A percentile compares a stretch with the other conserved stretches of the same genome.
Conservation (phyloP, 1,140 invertebrate species). For the Eriosoma lanigerum region DNA sequence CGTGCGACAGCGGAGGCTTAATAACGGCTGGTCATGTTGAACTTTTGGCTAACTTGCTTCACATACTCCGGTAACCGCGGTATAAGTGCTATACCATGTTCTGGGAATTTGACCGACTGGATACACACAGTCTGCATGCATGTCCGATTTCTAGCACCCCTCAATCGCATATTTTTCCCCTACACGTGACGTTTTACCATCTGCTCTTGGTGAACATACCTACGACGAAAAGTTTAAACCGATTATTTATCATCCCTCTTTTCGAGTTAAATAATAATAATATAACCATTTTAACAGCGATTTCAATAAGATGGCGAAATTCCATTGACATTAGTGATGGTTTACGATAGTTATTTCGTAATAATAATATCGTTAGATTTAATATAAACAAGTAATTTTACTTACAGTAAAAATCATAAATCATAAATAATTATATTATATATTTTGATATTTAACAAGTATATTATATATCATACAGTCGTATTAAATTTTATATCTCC, state of each 20-base stretch:
- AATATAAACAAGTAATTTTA: no score
- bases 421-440: no score
- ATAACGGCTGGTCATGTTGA: neutral
- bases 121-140: neutral
- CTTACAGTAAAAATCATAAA: no score
- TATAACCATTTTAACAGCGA: no score
- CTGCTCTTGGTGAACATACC: neutral
- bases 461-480: no score
- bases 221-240: neutral
- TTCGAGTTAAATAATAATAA: no score
- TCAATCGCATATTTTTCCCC: neutral
- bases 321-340: no score
- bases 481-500: no score
- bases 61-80: neutral
- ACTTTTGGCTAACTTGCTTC: neutral
- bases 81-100: conserved; percentile 34
- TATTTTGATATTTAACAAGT: no score
- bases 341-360: no score
- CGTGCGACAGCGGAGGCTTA: neutral
- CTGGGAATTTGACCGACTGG: conserved; percentile 29
- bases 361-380: no score
- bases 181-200: neutral
- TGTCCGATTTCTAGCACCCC: neutral
- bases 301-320: no score
- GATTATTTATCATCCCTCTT: neutral